Evolutionary conservation across 2,113 vertebrate species (phyloP).

Genomic region (Rhea pennata): DNA sequence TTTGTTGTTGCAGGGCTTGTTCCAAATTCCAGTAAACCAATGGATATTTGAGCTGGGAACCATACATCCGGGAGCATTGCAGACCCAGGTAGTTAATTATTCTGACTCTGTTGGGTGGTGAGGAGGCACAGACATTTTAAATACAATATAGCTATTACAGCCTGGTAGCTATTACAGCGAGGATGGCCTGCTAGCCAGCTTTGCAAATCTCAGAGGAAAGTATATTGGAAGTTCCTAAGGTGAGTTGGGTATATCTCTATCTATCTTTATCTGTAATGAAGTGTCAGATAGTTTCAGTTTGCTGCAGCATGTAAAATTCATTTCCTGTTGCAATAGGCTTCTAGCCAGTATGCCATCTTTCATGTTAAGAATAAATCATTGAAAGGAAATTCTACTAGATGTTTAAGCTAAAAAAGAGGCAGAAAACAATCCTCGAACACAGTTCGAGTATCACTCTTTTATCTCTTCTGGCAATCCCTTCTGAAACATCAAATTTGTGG

Average conservation of each 20-base stretch:
- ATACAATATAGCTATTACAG: background rate
- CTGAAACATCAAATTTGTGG: background rate
- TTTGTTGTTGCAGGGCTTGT: background rate
- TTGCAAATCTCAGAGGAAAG: background rate
- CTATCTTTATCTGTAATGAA: background rate
- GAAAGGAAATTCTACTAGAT: background rate
- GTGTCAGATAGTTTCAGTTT: background rate
- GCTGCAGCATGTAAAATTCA: background rate
- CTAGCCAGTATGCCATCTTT: background rate
- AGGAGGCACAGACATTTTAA: background rate
- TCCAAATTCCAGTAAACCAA: background rate
- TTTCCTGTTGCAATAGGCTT: background rate
- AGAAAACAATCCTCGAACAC: background rate
- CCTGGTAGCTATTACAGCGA: background rate
- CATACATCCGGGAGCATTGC: background rate
- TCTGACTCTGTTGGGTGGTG: fast-evolving
- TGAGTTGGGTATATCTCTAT: background rate
- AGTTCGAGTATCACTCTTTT: background rate
- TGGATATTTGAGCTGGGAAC: background rate
- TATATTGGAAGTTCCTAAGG: background rate
- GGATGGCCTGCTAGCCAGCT: background rate
- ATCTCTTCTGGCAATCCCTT: background rate
- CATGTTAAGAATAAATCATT: background rate
- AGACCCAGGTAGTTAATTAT: background rate
- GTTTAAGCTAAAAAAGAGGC: background rate